These are phyloP conservation scores for Malurus alboscapulatus DNA, from an alignment of 2,113 vertebrate species.

Conservation along the genomic window DNA sequence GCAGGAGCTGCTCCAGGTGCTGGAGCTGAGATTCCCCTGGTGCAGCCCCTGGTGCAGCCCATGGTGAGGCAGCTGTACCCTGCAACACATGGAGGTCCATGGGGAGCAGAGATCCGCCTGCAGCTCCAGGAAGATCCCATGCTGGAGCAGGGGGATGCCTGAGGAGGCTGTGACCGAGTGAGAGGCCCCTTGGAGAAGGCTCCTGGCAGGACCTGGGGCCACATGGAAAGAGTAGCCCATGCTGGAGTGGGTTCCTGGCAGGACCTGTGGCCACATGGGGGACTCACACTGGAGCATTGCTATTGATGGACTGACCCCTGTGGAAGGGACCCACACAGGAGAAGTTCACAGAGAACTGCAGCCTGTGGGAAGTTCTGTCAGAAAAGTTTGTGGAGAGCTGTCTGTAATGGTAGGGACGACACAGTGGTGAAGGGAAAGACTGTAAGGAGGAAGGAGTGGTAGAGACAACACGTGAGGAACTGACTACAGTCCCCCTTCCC, in stretches of 20 bases:
- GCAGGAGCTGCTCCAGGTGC: accelerated
- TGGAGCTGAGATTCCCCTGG: not conserved
- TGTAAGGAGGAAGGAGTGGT: not conserved
- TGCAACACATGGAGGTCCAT: accelerated
- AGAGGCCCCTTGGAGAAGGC: not conserved
- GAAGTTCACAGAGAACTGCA: not conserved
- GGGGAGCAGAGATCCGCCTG: not conserved
- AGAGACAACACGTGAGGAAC: not conserved
- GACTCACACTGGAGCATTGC: too few species aligned
- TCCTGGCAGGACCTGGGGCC: not conserved
- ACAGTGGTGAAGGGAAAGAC: not conserved
- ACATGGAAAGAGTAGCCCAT: not conserved
- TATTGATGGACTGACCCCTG: not conserved
- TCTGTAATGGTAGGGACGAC: accelerated
- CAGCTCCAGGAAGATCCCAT: not conserved
- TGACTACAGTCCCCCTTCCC: not conserved
- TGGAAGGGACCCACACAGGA: not conserved
- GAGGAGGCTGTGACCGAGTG: not conserved
- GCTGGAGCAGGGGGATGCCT: not conserved
- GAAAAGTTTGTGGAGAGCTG: not conserved
- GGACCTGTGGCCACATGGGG: too few species aligned
- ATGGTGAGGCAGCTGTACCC: not conserved
- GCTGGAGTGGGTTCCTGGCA: not conserved
- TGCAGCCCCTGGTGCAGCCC: accelerated
- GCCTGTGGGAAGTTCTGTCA: not conserved